Base-by-base conservation (phyloP, 2,888 invertebrate genomes). In the Alviniconcha strummeri region DNA sequence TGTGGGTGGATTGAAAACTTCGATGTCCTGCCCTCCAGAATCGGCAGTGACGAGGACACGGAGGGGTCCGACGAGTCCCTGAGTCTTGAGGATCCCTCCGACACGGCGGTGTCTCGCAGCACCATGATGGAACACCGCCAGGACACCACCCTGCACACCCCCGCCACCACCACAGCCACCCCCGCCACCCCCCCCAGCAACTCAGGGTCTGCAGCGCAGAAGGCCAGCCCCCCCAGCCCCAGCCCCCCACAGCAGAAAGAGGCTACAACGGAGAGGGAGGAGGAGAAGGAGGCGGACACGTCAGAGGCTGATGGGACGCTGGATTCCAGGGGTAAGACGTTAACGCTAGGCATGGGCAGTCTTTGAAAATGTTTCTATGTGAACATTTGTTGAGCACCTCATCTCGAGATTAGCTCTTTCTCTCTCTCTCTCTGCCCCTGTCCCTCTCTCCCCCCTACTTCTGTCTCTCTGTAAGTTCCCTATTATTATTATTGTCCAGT, bases 21-120 rank as follows among this genome's bases (percentile, higher is more conserved):
- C 3, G 36, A 36, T 36, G 36, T 3, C 36, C 36, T 36, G 36
- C 36, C 36, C 36, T 17, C 57, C 83, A 93, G 93, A 83, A 93
- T 93, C 87, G 93, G 93, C 67, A 93, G 93, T 88, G 93, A 93
- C 89, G 93, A 93, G 83, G 93, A 93, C 89, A 93, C 93, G 82
- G 91, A 91, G 79, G 92, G 91, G 84, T 90, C 89, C n/a, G 90
- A 91, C 85, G 91, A 92, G 86, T 90, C 91, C 71, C 89, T 89
- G 81, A 91, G 91, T 85, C 89, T 90, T 80, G 92, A 91, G 81
- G 92, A 92, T 80, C 91, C 91, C 4, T 90, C 91, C 57, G 91
- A 91, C 82, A 92, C 92, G 5, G 92, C 92, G 7, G 91, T 92
- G 67, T 91, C 92, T 17, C 89, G 90, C 52, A 90, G 89, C 71